Evolutionary conservation across 2,888 invertebrate species (phyloP).

Genomic region (Agrilus cyanescens): DNA sequence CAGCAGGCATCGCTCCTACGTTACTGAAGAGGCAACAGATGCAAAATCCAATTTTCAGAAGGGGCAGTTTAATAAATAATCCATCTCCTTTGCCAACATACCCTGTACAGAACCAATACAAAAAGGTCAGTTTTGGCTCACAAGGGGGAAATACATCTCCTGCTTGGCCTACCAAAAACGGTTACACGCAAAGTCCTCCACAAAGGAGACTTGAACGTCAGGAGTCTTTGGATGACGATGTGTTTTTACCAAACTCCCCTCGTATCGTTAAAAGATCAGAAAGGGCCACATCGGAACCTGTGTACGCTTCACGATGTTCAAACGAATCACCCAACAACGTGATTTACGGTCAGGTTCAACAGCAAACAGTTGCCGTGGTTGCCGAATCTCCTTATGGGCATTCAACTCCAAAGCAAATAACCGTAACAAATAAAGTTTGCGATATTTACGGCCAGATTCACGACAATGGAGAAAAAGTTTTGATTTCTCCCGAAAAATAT

Average conservation of each 20-base stretch:
- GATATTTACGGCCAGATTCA: slow-evolving; percentile 36
- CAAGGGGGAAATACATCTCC: slow-evolving; percentile 8
- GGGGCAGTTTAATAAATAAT: slow-evolving; percentile 38
- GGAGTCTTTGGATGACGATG: slow-evolving; percentile 26
- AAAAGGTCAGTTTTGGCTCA: slow-evolving; percentile 42
- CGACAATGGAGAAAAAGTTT: slow-evolving; percentile 20
- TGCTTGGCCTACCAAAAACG: slow-evolving; percentile 40
- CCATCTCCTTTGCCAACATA: slow-evolving; percentile 12
- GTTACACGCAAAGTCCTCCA: slow-evolving; percentile 32
- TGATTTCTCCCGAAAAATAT: slow-evolving; percentile 10
- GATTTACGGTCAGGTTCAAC: background rate
- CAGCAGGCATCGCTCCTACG: background rate
- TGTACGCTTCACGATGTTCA: background rate
- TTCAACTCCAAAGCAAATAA: slow-evolving; percentile 20
- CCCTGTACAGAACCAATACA: slow-evolving; percentile 31
- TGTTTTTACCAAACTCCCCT: slow-evolving; percentile 23
- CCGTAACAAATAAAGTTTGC: slow-evolving; percentile 31
- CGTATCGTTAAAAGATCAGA: background rate
- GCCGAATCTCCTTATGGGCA: slow-evolving; percentile 10
- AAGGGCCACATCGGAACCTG: slow-evolving; percentile 2
- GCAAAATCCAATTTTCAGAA: slow-evolving; percentile 38
- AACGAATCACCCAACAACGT: background rate
- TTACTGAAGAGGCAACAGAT: slow-evolving; percentile 6
- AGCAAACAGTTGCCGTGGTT: background rate
- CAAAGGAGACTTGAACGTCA: slow-evolving; percentile 26